Conservation (phyloP, 2,113 vertebrate species). For the Malurus melanocephalus region DNA sequence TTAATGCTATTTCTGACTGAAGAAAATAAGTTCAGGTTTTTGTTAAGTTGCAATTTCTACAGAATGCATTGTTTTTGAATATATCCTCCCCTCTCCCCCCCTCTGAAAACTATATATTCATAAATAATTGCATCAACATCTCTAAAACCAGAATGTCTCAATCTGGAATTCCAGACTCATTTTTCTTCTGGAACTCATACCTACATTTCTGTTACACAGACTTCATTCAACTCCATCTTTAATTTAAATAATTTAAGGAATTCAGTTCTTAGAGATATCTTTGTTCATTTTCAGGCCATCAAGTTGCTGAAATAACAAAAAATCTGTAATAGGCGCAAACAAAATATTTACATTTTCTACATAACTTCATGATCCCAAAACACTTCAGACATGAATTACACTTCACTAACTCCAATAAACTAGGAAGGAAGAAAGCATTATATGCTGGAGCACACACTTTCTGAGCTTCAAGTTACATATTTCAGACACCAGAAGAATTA, state of each 20-base stretch:
- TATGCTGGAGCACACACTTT: neutral
- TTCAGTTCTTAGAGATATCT: neutral
- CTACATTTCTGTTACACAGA: neutral
- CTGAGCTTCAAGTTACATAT: neutral
- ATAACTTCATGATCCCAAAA: neutral
- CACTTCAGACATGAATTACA: neutral
- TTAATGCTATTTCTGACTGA: neutral
- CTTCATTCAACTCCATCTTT: neutral
- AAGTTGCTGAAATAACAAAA: neutral
- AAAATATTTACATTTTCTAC: neutral
- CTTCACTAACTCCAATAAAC: neutral
- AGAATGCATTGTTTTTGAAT: neutral
- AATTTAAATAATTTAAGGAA: neutral
- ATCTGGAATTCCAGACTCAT: neutral
- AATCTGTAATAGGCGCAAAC: neutral
- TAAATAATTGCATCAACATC: neutral
- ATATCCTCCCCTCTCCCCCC: neutral
- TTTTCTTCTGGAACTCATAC: neutral
- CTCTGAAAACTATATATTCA: neutral
- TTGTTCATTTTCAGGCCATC: neutral
- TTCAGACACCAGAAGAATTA: neutral
- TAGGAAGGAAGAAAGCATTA: neutral
- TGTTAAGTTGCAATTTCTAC: neutral
- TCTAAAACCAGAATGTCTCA: neutral
- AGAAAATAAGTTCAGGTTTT: neutral